Evolutionary conservation across 2,888 invertebrate genomes (phyloP).

Genomic region (Amorpha juglandis): DNA sequence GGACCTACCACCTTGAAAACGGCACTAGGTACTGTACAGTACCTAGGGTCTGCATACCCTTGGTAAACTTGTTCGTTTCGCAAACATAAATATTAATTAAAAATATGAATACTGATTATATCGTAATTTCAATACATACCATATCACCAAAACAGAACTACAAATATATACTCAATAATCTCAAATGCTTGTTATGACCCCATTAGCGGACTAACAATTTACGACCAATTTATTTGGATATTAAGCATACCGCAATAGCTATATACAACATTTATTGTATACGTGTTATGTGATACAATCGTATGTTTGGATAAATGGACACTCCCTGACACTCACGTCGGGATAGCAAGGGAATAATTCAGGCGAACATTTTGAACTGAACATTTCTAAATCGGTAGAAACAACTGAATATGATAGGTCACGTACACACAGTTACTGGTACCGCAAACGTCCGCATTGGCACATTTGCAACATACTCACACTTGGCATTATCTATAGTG

Average conservation of each 20-base stretch:
- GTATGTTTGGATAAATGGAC: conserved; percentile 30
- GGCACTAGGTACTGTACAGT: too few relatives aligned
- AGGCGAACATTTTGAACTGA: conserved; percentile 32
- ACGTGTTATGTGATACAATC: conserved; percentile 14
- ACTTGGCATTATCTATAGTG: too few relatives aligned
- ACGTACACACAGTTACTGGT: background rate
- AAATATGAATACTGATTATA: background rate
- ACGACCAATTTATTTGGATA: background rate
- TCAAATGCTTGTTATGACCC: background rate
- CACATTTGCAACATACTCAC: background rate
- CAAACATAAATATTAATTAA: too few relatives aligned
- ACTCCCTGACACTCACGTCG: conserved; percentile 34
- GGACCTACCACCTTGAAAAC: too few relatives aligned
- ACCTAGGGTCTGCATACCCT: too few relatives aligned
- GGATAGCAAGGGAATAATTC: conserved; percentile 36
- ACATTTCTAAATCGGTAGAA: conserved; percentile 29
- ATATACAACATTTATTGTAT: background rate
- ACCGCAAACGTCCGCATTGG: background rate
- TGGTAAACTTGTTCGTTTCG: too few relatives aligned
- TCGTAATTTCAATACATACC: background rate
- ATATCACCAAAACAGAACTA: background rate
- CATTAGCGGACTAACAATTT: background rate
- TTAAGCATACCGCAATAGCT: conserved; percentile 14
- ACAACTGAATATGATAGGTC: conserved; percentile 20
- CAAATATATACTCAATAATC: background rate